Percentiles rank a stretch among this genome's conserved stretches.
Conservation (phyloP, 2,797 vertebrate genomes). For the Tympanoctomys barrerae region DNA sequence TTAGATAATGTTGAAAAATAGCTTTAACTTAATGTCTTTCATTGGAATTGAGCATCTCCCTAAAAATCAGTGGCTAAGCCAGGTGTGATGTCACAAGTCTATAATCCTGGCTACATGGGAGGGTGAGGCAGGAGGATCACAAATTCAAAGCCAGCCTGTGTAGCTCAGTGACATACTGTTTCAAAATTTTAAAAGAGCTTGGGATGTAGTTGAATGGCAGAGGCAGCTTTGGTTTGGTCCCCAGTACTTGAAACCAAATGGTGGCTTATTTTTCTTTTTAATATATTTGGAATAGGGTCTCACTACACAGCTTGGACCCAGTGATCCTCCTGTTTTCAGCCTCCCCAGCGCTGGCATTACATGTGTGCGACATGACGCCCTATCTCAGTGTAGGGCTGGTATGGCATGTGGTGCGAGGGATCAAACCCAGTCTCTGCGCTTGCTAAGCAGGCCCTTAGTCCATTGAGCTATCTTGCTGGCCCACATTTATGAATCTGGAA, state of each 20-base stretch:
- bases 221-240: neutral
- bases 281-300: no score
- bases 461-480: no score
- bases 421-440: no score
- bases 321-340: no score
- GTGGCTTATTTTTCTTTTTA: neutral
- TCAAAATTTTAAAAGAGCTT: neutral
- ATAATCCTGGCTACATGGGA: neutral
- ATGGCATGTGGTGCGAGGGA: no score
- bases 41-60: neutral
- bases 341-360: no score
- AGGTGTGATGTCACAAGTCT: neutral
- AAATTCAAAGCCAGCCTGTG: neutral
- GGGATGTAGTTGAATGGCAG: neutral
- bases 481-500: slow-evolving; percentile 31
- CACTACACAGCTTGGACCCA: no score
- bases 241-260: neutral
- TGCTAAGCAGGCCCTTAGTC: no score
- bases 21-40: neutral
- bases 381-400: no score
- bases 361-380: no score
- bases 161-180: neutral
- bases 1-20: slow-evolving; percentile 34
- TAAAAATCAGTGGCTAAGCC: neutral
- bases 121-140: neutral